phyloP scores from a whole-genome alignment of 2,113 vertebrate genomes.

The Carollia perspicillata region DNA sequence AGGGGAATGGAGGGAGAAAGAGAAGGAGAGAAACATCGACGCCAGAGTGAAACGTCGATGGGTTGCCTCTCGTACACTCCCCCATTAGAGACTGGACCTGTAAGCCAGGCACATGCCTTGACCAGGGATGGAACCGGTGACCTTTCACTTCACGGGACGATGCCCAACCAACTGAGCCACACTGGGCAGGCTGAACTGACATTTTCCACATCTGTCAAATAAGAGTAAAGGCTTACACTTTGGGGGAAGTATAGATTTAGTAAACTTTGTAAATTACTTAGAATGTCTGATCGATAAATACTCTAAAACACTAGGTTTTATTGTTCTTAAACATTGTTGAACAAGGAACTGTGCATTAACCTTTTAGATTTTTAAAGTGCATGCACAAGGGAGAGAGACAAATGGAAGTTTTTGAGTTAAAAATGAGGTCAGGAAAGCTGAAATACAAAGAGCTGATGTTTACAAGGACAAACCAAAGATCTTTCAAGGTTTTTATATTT shows the following conservation, averaged over 20 bases:
- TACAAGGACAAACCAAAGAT: background rate
- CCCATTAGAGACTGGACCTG: too few relatives aligned
- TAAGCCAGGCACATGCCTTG: too few relatives aligned
- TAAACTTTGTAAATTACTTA: background rate
- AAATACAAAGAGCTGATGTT: slow-evolving; percentile 5
- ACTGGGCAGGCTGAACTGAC: background rate
- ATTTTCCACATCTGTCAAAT: background rate
- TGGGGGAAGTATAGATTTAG: background rate
- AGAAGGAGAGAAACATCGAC: too few relatives aligned
- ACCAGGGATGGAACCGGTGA: too few relatives aligned
- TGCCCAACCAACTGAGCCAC: too few relatives aligned
- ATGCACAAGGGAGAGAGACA: background rate
- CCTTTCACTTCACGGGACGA: too few relatives aligned
- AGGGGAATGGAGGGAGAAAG: too few relatives aligned
- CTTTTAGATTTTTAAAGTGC: background rate
- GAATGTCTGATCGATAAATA: background rate
- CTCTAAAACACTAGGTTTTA: background rate
- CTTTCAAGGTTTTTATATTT: background rate
- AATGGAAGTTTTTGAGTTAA: background rate
- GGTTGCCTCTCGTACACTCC: too few relatives aligned
- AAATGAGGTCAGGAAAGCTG: background rate
- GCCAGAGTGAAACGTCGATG: too few relatives aligned
- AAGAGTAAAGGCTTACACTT: background rate
- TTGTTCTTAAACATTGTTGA: background rate
- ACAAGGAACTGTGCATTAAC: background rate